phyloP scores from a whole-genome alignment of 2,888 invertebrate species.

The Cybosia mesomella region DNA sequence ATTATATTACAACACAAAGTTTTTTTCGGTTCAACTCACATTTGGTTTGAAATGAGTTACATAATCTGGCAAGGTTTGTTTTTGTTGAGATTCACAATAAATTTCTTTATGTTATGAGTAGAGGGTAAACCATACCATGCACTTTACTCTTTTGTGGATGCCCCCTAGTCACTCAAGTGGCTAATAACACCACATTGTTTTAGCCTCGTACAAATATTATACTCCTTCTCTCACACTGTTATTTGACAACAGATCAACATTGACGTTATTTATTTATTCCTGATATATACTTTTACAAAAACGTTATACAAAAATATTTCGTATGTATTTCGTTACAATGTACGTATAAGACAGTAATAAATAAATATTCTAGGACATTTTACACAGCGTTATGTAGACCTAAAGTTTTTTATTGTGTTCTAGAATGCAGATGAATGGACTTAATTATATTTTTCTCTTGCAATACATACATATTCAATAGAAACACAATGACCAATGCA shows the following conservation, averaged over 20 bases:
- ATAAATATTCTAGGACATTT: too few relatives aligned
- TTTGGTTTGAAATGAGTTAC: background rate
- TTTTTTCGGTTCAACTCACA: background rate
- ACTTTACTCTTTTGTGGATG: constrained; percentile 58
- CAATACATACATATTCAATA: too few relatives aligned
- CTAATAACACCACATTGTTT: constrained; percentile 46
- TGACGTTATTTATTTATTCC: background rate
- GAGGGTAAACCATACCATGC: constrained; percentile 58
- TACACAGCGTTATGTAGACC: too few relatives aligned
- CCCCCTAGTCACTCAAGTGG: constrained; percentile 44
- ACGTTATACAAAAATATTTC: too few relatives aligned
- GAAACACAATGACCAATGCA: too few relatives aligned
- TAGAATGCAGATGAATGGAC: too few relatives aligned
- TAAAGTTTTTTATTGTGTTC: too few relatives aligned
- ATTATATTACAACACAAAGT: background rate
- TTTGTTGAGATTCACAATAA: constrained; percentile 68
- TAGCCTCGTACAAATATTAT: constrained; percentile 17
- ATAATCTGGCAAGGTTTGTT: constrained; percentile 70
- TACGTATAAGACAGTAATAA: background rate
- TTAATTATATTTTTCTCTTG: too few relatives aligned
- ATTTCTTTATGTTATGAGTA: constrained; percentile 72
- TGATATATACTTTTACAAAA: background rate
- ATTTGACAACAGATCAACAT: constrained; percentile 4
- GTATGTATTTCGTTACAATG: background rate
- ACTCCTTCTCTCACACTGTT: background rate